A percentile compares a stretch with the other conserved stretches of the same genome.
Evolutionary conservation across 2,113 vertebrate genomes (phyloP).

Genomic region (Sander lucioperca): DNA sequence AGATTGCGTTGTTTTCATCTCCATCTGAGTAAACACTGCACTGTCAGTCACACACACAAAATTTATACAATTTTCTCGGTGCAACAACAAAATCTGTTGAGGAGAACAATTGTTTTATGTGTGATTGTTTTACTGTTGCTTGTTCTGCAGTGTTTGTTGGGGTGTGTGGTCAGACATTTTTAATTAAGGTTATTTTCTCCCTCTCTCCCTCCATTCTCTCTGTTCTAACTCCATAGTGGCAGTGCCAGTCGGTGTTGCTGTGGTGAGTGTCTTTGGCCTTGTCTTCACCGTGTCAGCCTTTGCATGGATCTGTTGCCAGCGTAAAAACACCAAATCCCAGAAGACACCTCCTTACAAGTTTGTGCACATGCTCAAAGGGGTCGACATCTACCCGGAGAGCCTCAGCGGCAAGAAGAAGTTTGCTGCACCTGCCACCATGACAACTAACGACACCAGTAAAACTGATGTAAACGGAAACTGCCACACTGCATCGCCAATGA

Average conservation of each 20-base stretch:
- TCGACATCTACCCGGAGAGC: constrained; percentile 97
- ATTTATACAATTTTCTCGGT: background rate
- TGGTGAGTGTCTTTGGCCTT: constrained; percentile 95
- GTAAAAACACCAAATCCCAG: constrained; percentile 93
- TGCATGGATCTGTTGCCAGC: constrained; percentile 98
- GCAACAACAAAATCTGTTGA: constrained; percentile 9
- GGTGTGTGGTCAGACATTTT: background rate
- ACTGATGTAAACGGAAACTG: constrained; percentile 82
- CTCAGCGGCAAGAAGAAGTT: constrained; percentile 96
- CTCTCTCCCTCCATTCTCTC: constrained; percentile 58
- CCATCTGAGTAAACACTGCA: constrained; percentile 52
- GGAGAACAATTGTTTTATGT: background rate
- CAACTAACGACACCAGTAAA: constrained; percentile 76
- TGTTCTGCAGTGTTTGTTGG: background rate
- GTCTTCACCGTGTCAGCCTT: constrained; percentile 96
- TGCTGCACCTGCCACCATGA: constrained; percentile 85
- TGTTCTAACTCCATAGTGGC: constrained; percentile 88
- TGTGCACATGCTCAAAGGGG: constrained; percentile 98
- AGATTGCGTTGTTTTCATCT: constrained; percentile 56
- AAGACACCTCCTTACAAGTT: constrained; percentile 98
- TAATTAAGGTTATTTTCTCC: background rate
- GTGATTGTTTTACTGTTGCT: background rate
- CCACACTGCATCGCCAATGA: constrained; percentile 42
- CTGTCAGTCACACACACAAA: constrained; percentile 45
- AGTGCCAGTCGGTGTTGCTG: constrained; percentile 92